Evolutionary conservation across 2,888 invertebrate genomes (phyloP), one percentile per base, ranked within the genome.

Genomic region (Melangyna quadrimaculata): DNA sequence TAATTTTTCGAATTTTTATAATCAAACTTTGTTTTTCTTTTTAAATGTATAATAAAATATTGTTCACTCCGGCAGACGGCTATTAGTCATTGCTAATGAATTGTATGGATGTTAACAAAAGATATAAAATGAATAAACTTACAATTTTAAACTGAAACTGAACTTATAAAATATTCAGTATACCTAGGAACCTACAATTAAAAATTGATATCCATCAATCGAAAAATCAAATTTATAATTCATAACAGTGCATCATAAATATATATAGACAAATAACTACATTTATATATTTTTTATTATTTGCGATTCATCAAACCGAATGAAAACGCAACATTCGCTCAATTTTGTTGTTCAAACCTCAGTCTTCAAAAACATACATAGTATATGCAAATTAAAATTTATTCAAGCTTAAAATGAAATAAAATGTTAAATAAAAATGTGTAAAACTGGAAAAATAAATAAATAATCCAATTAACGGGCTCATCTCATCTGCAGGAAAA

Each of bases 391-490:
- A 63, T 63, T 63, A 43, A 40, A 63, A 24, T 43, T 24, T 17
- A 27, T 63, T 27, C 27, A 37, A 40, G 40, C 24, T 32, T 1
- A 51, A 35, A 29, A 67, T 51, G 8, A 72, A 72, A 57, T 22
- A 43, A 63, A 48, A 65, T 22, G 48, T 51, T 57, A 71, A 74
- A 59, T 70, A 55, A 71, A 71, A 57, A 51, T 70, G 51, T 45
- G 35, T 27, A 40, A 63, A 63, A 43, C 19, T 65, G 27, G 19
- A 57, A 69, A 69, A 63, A 84, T 80, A 72, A 79, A 79, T 84
- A 84, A 80, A 79, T 84, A 75, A 80, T 84, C 67, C 79, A 84
- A 84, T 84, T 79, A 75, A 70, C 79, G 43, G 72, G 71, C 55
- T 71, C 80, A 80, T 72, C 84, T 71, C 79, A 59, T 53, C 29